Percentiles rank a stretch among this genome's conserved stretches.
phyloP scores from a whole-genome alignment of 2,113 vertebrate species.

The Megaceryle torquata region DNA sequence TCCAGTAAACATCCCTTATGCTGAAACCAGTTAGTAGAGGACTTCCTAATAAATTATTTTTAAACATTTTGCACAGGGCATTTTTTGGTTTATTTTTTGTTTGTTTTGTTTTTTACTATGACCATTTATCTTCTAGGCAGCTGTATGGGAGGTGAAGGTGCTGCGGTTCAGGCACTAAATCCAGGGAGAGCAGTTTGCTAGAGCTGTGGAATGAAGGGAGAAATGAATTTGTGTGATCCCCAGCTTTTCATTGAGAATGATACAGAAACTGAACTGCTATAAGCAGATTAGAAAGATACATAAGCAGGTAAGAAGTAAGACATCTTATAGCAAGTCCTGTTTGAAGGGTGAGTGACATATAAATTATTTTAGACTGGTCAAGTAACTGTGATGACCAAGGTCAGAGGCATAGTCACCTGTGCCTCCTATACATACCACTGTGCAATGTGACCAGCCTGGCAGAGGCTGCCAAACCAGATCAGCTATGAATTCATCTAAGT shows the following conservation, averaged over 20 bases:
- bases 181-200: background rate
- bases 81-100: background rate
- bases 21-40: background rate
- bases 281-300: background rate
- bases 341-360: background rate
- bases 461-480: background rate
- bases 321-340: background rate
- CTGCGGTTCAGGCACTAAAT: background rate
- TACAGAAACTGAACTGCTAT: background rate
- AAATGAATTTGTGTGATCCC: background rate
- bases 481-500: background rate
- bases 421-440: background rate
- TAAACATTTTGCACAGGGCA: background rate
- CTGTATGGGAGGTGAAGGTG: background rate
- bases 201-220: background rate
- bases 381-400: background rate
- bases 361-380: background rate
- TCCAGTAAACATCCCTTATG: background rate
- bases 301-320: no score
- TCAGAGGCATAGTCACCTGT: background rate
- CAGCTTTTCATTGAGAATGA: background rate
- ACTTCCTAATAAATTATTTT: slow-evolving; percentile 1
- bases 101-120: no score
- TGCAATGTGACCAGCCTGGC: background rate
- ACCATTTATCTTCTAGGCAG: background rate